Percentiles rank a stretch among this genome's conserved stretches.
Conservation (phyloP, 2,888 invertebrate genomes). For the Yponomeuta plumbellus region DNA sequence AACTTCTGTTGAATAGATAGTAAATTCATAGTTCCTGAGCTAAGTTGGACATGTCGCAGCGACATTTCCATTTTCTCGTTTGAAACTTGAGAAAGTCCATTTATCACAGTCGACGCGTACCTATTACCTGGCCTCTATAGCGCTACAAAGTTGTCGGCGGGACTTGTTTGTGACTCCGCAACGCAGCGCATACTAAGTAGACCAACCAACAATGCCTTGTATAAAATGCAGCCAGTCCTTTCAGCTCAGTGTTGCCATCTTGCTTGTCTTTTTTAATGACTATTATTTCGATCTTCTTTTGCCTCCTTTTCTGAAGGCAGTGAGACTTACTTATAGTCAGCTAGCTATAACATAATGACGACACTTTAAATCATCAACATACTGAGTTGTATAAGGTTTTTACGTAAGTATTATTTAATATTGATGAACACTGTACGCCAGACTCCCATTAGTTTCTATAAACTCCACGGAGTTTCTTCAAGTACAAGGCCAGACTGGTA, state of each 20-base stretch:
- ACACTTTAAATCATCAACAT: no score
- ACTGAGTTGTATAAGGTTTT: no score
- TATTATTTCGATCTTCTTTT: neutral
- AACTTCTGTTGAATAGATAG: neutral
- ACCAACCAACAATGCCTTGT: conserved; percentile 45
- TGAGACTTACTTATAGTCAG: neutral
- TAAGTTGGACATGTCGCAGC: neutral
- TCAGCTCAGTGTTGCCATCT: conserved; percentile 26
- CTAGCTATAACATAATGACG: neutral
- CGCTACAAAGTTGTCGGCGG: conserved; percentile 2
- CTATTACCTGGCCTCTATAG: conserved; percentile 45
- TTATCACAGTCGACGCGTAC: conserved; percentile 40
- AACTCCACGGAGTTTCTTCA: conserved; percentile 27
- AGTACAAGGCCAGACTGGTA: conserved; percentile 41
- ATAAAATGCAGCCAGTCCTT: conserved; percentile 47
- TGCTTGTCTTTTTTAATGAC: neutral
- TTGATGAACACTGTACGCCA: neutral
- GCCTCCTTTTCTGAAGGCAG: neutral
- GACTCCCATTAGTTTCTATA: neutral
- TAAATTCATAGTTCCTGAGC: neutral
- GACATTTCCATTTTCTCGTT: conserved; percentile 5
- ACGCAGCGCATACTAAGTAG: conserved; percentile 54
- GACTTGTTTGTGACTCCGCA: conserved; percentile 11
- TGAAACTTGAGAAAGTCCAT: conserved; percentile 32
- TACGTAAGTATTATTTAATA: no score